phyloP scores from a whole-genome alignment of 2,888 invertebrate species.

The Drosophila fulvimacula region DNA sequence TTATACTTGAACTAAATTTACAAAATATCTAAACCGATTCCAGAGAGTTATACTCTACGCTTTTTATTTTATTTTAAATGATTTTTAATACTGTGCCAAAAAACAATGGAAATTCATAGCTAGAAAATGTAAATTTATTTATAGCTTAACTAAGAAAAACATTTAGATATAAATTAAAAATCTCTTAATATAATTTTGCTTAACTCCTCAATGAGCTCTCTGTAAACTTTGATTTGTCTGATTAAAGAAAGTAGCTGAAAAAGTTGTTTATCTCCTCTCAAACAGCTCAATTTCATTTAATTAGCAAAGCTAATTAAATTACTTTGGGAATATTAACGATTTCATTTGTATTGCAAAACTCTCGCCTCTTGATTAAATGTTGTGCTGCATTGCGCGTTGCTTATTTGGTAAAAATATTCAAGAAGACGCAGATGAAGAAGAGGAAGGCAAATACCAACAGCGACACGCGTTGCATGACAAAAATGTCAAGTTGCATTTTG shows the following conservation, averaged over 20 bases:
- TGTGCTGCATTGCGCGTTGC: slow-evolving; percentile 1
- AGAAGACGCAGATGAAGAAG: slow-evolving; percentile 15
- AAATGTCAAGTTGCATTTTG: slow-evolving; percentile 41
- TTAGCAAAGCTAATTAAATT: slow-evolving; percentile 16
- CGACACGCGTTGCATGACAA: slow-evolving; percentile 32
- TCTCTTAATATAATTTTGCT: not conserved
- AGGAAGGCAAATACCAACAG: slow-evolving; percentile 20
- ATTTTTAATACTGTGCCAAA: too few relatives aligned
- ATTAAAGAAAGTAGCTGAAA: too few relatives aligned
- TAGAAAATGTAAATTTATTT: too few relatives aligned
- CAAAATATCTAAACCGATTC: not conserved
- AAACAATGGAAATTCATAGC: not conserved
- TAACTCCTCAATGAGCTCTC: not conserved
- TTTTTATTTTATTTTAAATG: not conserved
- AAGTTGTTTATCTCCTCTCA: not conserved
- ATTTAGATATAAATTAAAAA: not conserved
- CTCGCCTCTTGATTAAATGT: slow-evolving; percentile 51
- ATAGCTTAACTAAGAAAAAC: too few relatives aligned
- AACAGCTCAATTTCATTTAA: slow-evolving; percentile 13
- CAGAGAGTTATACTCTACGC: not conserved
- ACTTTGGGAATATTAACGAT: slow-evolving; percentile 20
- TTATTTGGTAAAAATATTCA: slow-evolving; percentile 20
- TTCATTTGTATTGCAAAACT: slow-evolving; percentile 50
- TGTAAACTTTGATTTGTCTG: not conserved
- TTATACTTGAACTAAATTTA: not conserved